phyloP scores from a whole-genome alignment of 2,888 invertebrate genomes.

The Protodeltote pygarga region DNA sequence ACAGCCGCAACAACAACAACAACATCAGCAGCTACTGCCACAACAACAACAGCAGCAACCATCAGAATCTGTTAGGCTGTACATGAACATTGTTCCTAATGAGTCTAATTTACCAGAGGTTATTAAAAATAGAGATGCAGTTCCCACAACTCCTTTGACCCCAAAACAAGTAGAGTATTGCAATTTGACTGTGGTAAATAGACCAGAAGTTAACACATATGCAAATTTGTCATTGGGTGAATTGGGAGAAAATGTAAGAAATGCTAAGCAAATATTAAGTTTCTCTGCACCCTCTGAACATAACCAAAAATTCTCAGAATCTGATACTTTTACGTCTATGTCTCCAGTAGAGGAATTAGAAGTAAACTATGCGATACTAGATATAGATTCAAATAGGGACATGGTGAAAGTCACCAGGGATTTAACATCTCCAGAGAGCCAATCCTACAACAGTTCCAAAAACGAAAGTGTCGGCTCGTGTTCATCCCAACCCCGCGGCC shows the following conservation, averaged over 20 bases:
- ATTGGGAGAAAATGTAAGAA: constrained; percentile 66
- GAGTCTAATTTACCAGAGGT: constrained; percentile 59
- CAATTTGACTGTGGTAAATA: constrained; percentile 67
- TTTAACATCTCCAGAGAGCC: constrained; percentile 67
- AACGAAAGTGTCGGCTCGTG: constrained; percentile 69
- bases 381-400: constrained; percentile 89
- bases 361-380: constrained; percentile 93
- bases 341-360: constrained; percentile 76
- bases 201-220: constrained; percentile 73
- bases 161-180: constrained; percentile 78
- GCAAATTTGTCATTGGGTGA: constrained; percentile 79
- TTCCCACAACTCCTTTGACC: constrained; percentile 72
- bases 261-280: constrained; percentile 57
- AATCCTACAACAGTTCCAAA: constrained; percentile 67
- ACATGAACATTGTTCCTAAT: constrained; percentile 78
- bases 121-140: constrained; percentile 62
- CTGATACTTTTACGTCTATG: constrained; percentile 77
- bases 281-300: constrained; percentile 59
- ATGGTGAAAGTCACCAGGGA: constrained; percentile 59
- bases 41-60: constrained; percentile 1
- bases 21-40: background rate
- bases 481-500: constrained; percentile 64
- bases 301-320: constrained; percentile 76
- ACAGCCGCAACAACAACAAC: background rate
- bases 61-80: constrained; percentile 67